phyloP scores from a whole-genome alignment of 2,113 vertebrate species.

The Leucosticte australis region DNA sequence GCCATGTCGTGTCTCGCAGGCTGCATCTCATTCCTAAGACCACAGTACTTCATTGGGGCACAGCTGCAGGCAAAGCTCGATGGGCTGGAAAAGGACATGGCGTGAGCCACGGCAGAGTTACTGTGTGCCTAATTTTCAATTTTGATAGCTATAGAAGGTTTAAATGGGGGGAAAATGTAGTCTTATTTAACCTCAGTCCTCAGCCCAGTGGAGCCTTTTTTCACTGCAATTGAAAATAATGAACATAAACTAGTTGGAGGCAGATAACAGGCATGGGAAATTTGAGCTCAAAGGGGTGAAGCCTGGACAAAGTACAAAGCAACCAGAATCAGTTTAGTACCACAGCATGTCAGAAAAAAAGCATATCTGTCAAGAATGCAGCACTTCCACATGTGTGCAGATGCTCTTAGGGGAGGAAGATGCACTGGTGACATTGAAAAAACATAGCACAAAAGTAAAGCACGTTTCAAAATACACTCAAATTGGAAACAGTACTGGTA shows the following conservation, averaged over 20 bases:
- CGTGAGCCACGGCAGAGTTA: accelerated
- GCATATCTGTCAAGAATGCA: not conserved
- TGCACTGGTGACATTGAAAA: not conserved
- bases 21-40: not conserved
- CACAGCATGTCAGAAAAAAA: not conserved
- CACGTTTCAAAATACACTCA: not conserved
- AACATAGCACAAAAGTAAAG: not conserved
- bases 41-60: not conserved
- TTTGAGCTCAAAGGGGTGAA: not conserved
- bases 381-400: not conserved
- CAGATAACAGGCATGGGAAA: not conserved
- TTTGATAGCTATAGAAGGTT: not conserved
- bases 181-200: not conserved
- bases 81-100: not conserved
- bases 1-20: accelerated
- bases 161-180: not conserved
- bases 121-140: not conserved
- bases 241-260: not conserved
- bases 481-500: not conserved
- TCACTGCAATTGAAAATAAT: not conserved
- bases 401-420: not conserved
- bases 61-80: not conserved
- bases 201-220: not conserved
- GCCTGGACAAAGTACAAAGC: not conserved
- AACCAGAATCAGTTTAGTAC: not conserved